A percentile compares a stretch with the other conserved stretches of the same genome.
phyloP scores from a whole-genome alignment of 2,888 invertebrate genomes.

The Chalcis sispes region DNA sequence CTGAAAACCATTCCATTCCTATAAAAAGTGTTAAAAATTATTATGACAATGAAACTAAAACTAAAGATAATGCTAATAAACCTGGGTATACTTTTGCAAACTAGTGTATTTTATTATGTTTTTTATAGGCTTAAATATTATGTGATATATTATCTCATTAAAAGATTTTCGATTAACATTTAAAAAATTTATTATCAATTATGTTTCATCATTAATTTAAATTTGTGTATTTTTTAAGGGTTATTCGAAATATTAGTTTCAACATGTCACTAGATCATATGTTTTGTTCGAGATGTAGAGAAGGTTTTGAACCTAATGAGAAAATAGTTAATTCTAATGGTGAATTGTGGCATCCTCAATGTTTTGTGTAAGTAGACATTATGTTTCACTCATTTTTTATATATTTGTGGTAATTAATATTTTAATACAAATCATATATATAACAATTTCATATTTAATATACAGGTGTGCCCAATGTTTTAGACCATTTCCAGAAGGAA shows the following conservation, averaged over 20 bases:
- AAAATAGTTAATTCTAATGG: conserved; percentile 99
- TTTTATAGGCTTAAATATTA: conserved; percentile 10
- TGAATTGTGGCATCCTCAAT: conserved; percentile 98
- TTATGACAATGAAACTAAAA: conserved; percentile 44
- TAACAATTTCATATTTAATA: conserved; percentile 47
- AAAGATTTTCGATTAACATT: neutral
- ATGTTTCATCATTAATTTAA: neutral
- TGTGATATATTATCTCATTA: conserved; percentile 11
- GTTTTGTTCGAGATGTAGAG: conserved; percentile 96
- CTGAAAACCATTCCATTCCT: conserved; percentile 57
- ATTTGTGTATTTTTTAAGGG: conserved; percentile 59
- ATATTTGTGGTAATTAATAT: neutral
- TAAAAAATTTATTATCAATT: conserved; percentile 1
- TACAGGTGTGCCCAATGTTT: conserved; percentile 98
- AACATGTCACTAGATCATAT: conserved; percentile 92
- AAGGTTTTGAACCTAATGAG: conserved; percentile 96
- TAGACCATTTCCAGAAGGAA: conserved; percentile 96
- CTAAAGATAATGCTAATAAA: conserved; percentile 40
- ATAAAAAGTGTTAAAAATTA: conserved; percentile 46
- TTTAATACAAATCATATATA: conserved; percentile 40
- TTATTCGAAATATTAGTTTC: conserved; percentile 52
- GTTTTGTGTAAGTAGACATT: conserved; percentile 92
- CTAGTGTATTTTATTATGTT: neutral
- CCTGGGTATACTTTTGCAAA: conserved; percentile 37
- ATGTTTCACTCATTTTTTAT: conserved; percentile 35